Evolutionary conservation across 2,888 invertebrate genomes (phyloP), one percentile per base, ranked within the genome.

Genomic region (Drosophila incognita): DNA sequence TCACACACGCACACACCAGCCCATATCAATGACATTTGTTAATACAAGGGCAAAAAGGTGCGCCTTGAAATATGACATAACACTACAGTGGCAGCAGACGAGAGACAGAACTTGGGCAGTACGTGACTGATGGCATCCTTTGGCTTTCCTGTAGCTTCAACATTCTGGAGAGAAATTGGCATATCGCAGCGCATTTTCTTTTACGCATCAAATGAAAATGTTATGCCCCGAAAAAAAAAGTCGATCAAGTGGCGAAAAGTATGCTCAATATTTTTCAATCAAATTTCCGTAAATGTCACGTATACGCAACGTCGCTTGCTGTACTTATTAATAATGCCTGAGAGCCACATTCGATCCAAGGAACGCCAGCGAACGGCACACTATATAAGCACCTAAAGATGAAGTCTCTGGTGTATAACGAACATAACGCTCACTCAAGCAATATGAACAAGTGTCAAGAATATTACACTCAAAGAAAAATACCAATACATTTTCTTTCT

Each of bases 251-350:
- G 80, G 31, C 77, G 72, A 69, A 72, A 79, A 69, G 72, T 79
- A 71, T 82, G 74, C 71, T 82, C 74, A 71, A 78, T 78, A 86
- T 88, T 86, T 87, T 88, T 87, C 87, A 87, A 87, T 87, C 83
- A 86, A 86, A 87, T 88, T 88, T 83, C 75, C 79, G 82, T 69
- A 79, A 83, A 83, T 86, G 87, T 87, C 87, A 87, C 87, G 87
- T 87, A 88, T 86, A 88, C 88, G 81, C 74, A 63, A 64, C 76
- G 74, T 63, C 51, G 54, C 57, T 18, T n/a, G 62, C 68, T 83
- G 69, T 73, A 86, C 82, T 83, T 87, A 81, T 86, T 88, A 83
- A 82, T 83, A 88, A 88, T 81, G 82, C 76, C 69, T 21, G 60
- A 36, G 65, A 69, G 73, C 54, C 60, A 53, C 10, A 10, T n/a